Percentiles rank a stretch among this genome's conserved stretches.
Evolutionary conservation across 2,113 vertebrate genomes (phyloP).

Genomic region (Sinocyclocheilus anophthalmus): DNA sequence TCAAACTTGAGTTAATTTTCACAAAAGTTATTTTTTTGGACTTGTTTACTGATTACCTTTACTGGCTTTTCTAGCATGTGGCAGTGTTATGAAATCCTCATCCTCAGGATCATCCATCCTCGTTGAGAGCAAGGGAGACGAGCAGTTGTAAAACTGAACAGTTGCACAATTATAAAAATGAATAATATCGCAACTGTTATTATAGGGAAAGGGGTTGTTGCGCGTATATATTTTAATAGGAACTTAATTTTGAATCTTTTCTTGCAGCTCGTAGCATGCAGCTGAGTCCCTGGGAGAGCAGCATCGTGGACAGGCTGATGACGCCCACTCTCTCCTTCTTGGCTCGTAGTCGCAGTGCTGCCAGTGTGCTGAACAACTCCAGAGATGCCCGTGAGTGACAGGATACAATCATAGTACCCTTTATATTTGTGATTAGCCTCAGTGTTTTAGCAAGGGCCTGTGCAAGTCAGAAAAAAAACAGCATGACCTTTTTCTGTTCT

Average conservation of each 20-base stretch:
- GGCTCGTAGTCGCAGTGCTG: constrained; percentile 92
- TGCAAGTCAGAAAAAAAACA: background rate
- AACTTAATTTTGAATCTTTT: constrained; percentile 30
- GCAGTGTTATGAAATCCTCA: background rate
- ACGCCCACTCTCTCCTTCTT: constrained; percentile 95
- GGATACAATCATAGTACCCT: background rate
- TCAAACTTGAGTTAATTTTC: background rate
- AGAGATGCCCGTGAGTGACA: constrained; percentile 86
- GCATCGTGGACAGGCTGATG: constrained; percentile 96
- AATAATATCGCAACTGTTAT: background rate
- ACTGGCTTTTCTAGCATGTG: background rate
- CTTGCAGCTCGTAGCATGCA: constrained; percentile 84
- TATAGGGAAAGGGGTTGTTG: background rate
- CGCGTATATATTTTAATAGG: background rate
- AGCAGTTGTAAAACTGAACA: background rate
- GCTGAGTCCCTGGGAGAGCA: constrained; percentile 95
- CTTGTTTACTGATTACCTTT: background rate
- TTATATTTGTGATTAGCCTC: background rate
- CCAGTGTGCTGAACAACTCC: constrained; percentile 85
- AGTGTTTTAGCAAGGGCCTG: background rate
- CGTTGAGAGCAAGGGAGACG: background rate
- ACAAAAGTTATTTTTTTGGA: background rate
- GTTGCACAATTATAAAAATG: background rate
- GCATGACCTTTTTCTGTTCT: background rate
- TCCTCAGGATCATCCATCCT: background rate